Percentiles rank a stretch among this genome's conserved stretches.
These are phyloP conservation scores for Drosophila anomelani DNA, from an alignment of 2,888 invertebrate genomes.

Conservation along the genomic window DNA sequence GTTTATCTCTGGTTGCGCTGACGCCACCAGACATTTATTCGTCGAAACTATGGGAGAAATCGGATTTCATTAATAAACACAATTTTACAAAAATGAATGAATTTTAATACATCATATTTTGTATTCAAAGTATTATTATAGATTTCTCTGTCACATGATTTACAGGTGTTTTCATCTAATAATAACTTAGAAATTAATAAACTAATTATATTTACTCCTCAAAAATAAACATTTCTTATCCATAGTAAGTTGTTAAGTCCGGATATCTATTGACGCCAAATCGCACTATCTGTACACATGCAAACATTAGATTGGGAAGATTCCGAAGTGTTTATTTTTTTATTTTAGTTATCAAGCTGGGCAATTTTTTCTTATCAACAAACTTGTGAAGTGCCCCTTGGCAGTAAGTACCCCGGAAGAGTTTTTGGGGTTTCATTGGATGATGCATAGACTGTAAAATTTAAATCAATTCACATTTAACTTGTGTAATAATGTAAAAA, in stretches of 20 bases:
- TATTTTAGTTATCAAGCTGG: not conserved
- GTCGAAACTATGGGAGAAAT: not conserved
- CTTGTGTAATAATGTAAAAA: not conserved
- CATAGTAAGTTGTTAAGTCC: not conserved
- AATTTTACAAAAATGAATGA: not conserved
- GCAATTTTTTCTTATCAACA: not conserved
- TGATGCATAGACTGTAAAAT: not conserved
- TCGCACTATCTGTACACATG: not conserved
- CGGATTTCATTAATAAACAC: not conserved
- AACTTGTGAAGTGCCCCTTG: not conserved
- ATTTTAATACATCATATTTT: no score
- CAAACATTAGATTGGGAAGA: not conserved
- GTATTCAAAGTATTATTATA: not conserved
- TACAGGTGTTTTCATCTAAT: not conserved
- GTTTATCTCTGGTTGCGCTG: conserved; percentile 3
- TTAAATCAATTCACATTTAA: not conserved
- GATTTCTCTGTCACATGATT: not conserved
- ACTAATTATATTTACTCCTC: not conserved
- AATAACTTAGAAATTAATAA: not conserved
- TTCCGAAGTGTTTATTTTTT: not conserved
- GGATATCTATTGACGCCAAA: not conserved
- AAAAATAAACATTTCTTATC: not conserved
- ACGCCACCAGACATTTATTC: not conserved
- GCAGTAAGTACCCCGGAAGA: conserved; percentile 3
- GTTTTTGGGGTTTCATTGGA: not conserved